Evolutionary conservation across 1,140 invertebrate genomes (phyloP), one percentile per base, ranked within the genome.

Genomic region (Epicauta chinensis): DNA sequence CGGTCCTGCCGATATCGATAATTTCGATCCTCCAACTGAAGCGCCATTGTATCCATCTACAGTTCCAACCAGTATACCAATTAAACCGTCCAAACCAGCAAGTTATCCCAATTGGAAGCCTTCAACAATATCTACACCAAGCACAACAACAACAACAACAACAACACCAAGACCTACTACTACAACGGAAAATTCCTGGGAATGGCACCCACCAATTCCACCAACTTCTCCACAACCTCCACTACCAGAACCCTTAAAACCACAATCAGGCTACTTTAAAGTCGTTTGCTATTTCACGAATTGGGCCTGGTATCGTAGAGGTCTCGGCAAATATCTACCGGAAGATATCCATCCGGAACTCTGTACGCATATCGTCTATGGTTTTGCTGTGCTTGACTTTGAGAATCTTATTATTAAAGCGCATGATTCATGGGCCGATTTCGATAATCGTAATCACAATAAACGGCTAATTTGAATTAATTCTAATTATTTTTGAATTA

Each of bases 201-300:
- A 65, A 47, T 65, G 58, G 56, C 62, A 62, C 16, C 62, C 55
- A 11, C 58, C 62, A 30, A 62, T 62, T 29, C 64, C 64, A 0
- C 59, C 63, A 10, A 65, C 63, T 12, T 58, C 63, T 14, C 56
- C 62, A 50, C 45, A 56, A 53, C 60, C 61, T 14, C 60, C 58
- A 2, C 48, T 64, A 7, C 37, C 56, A 14, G 64, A 68, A 57
- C 58, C 60, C 2, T 36, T 65, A 2, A 62, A 65, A 56, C 64
- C 64, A 1, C 55, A 63, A 16, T 69, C 67, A 0, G 67, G 65
- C 23, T 67, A 78, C 38, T 84, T 78, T 56, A 82, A 90, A 71
- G 74, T 95, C 0, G 87, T 94, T 0, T 95, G 91, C 61, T 95
- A 95, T 66, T 94, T 93, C 64, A 93, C 91, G 0, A 95, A 94